Evolutionary conservation across 92 coral and sea anemone species (phyloP).

Genomic region (Palythoa heliodiscus): DNA sequence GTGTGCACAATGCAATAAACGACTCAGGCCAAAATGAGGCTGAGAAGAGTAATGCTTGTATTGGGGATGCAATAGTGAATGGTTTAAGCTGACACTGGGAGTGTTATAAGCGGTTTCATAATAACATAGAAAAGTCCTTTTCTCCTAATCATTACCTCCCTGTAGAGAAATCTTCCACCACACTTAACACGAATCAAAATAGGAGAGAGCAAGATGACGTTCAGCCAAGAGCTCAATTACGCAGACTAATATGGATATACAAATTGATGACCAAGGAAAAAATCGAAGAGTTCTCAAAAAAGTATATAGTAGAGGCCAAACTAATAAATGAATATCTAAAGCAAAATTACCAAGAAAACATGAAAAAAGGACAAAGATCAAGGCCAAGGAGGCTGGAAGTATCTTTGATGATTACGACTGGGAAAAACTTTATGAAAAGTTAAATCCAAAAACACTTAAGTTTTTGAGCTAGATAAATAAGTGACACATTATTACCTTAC

Average conservation of each 20-base stretch:
- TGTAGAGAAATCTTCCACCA: background rate
- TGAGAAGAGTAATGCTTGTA: background rate
- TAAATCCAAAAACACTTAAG: background rate
- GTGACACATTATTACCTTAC: background rate
- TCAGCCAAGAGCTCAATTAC: slow-evolving; percentile 44
- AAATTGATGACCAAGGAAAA: slow-evolving; percentile 41
- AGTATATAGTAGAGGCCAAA: slow-evolving; percentile 19
- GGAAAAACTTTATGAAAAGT: no score
- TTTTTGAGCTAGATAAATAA: background rate
- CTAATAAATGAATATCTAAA: slow-evolving; percentile 45
- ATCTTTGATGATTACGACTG: background rate
- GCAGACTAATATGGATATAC: slow-evolving; percentile 44
- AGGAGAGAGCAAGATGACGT: slow-evolving; percentile 36
- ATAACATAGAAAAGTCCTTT: background rate
- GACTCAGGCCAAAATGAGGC: slow-evolving; percentile 9
- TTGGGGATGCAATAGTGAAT: slow-evolving; percentile 18
- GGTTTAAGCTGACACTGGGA: background rate
- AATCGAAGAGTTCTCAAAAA: slow-evolving; percentile 41
- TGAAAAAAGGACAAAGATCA: background rate
- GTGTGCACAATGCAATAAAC: background rate
- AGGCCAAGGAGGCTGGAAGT: no score
- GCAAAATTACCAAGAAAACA: slow-evolving; percentile 21
- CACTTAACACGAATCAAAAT: background rate
- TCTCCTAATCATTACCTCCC: slow-evolving; percentile 37
- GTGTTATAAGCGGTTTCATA: background rate